These are phyloP conservation scores for Pampusana beccarii DNA, from an alignment of 2,113 vertebrate species.

Conservation along the genomic window DNA sequence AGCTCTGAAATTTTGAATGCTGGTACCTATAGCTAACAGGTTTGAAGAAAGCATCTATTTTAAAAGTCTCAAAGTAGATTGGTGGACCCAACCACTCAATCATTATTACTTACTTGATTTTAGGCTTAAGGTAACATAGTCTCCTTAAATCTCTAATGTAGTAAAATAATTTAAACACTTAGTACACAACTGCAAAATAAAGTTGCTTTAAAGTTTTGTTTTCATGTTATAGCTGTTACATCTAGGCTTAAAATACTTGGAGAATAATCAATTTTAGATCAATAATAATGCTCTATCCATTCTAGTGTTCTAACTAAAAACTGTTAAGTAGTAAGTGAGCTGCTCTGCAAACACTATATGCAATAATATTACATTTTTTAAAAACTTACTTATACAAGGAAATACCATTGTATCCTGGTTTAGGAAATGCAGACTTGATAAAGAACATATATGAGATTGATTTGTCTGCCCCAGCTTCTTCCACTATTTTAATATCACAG, in stretches of 20 bases:
- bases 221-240: neutral
- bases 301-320: neutral
- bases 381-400: neutral
- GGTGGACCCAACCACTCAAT: fast-evolving
- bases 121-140: neutral
- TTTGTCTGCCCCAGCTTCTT: neutral
- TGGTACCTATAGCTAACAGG: neutral
- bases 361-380: neutral
- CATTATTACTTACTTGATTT: neutral
- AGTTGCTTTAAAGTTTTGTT: neutral
- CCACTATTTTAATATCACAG: neutral
- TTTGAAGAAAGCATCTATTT: neutral
- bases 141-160: neutral
- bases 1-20: neutral
- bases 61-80: neutral
- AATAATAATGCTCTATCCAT: neutral
- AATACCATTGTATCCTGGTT: neutral
- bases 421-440: neutral
- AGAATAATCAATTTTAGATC: neutral
- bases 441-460: neutral
- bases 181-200: neutral
- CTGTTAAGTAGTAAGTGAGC: neutral
- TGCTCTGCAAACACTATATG: neutral
- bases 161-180: neutral
- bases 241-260: neutral